Evolutionary conservation across 2,888 invertebrate species (phyloP).

Genomic region (Campoplex nolae): DNA sequence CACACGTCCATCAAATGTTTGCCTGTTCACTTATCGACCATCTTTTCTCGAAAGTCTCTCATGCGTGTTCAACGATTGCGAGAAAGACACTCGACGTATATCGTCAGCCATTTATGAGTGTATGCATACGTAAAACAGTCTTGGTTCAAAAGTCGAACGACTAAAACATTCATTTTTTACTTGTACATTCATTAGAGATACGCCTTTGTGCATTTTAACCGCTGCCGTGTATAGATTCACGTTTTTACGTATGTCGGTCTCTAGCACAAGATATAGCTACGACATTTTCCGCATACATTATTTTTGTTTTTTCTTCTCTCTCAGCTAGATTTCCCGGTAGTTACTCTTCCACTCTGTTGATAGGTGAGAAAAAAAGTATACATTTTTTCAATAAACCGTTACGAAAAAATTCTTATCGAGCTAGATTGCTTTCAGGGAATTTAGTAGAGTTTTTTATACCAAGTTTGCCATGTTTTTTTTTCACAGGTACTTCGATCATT

Average conservation of each 20-base stretch:
- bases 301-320: not conserved
- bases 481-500: not conserved
- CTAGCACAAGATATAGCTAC: not conserved
- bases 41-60: constrained; percentile 61
- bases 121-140: not conserved
- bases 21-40: constrained; percentile 66
- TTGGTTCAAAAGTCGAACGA: not conserved
- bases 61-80: constrained; percentile 45
- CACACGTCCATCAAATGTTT: constrained; percentile 66
- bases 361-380: not conserved
- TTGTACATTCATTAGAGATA: not conserved
- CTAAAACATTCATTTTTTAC: not conserved
- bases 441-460: not conserved
- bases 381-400: not conserved
- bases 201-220: not conserved
- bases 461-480: not conserved
- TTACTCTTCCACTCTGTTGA: not conserved
- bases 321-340: not conserved
- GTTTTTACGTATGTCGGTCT: not conserved
- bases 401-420: constrained; percentile 2
- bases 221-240: not conserved
- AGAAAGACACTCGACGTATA: constrained; percentile 45
- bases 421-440: not conserved
- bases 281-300: constrained; percentile 4
- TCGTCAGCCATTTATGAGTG: constrained; percentile 14